Evolutionary conservation across 2,113 vertebrate species (phyloP).

Genomic region (Thunnus thynnus): DNA sequence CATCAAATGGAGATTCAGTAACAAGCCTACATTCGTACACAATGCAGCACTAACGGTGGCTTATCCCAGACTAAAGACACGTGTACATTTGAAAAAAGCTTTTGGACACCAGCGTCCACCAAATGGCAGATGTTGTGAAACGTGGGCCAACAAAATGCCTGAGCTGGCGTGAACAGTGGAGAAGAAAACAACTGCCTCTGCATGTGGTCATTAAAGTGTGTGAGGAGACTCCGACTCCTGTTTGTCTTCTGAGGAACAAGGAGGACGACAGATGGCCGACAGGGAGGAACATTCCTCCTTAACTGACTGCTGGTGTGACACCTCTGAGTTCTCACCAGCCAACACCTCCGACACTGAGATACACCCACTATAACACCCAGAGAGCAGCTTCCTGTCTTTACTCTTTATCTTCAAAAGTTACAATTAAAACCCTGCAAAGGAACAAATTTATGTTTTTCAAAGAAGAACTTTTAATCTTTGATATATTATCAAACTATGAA

Average conservation of each 20-base stretch:
- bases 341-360: neutral
- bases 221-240: neutral
- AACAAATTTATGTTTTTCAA: no score
- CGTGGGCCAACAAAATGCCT: constrained; percentile 20
- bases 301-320: constrained; percentile 25
- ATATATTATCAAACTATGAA: no score
- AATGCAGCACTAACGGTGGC: neutral
- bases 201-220: constrained; percentile 18
- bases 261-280: constrained; percentile 46
- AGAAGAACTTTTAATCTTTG: no score
- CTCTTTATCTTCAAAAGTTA: neutral
- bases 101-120: neutral
- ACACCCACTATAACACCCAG: neutral
- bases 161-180: constrained; percentile 40
- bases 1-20: neutral
- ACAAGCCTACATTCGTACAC: neutral
- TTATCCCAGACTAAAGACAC: no score
- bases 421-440: neutral
- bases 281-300: constrained; percentile 37
- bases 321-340: neutral
- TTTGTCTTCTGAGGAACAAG: constrained; percentile 10
- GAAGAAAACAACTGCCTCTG: constrained; percentile 45
- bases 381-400: neutral
- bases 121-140: constrained; percentile 30
- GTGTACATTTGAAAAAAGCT: neutral